Base-by-base conservation (phyloP, 2,888 invertebrate genomes). In the Mystacides longicornis region DNA sequence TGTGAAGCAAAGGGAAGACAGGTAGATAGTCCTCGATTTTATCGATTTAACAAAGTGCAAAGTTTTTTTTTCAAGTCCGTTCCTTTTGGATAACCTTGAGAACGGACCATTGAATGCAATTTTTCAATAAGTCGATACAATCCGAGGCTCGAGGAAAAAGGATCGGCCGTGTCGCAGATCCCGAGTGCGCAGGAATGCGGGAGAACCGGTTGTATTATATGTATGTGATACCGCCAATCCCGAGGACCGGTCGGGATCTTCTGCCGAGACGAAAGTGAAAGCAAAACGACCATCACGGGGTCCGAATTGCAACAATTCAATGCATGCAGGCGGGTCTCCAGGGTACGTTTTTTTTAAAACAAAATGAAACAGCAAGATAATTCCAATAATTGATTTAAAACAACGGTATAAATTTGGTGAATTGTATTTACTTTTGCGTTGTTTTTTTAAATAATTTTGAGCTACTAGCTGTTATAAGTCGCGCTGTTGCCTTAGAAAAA, bases 151-250 rank as follows among this genome's bases (percentile, higher is more conserved):
- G 21, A 20, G 46, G 19, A 43, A 23, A 21, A 19, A 27, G 18
- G 22, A 42, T 43, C 45, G 23, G 21, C 23, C 2, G 45, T 43
- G 51, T 42, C 23, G 42, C 51, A 16, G 46, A 51, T 51, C 45
- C 23, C 33, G 21, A 23, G 16, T 3, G 23, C 18, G 42, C 14
- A 48, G 23, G 48, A 48, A 48, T 48, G 48, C 20, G 48, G 48
- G 16, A 19, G 11, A 23, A 52, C 52, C 52, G 52, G 52, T 52
- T 52, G 37, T 37, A n/a, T n/a, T n/a, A n/a, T n/a, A n/a, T n/a
- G n/a, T n/a, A n/a, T n/a, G n/a, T 37, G 14, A 37, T 37, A 37
- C 7, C 3, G 37, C 3, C 37, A 3, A 37, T 7, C 14, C 37
- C 14, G 16, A 37, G 37, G 37, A 37, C 37, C 37, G 37, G 37